Evolutionary conservation across 1,140 invertebrate genomes (phyloP), one percentile per base, ranked within the genome.

Genomic region (Colletes gigas): DNA sequence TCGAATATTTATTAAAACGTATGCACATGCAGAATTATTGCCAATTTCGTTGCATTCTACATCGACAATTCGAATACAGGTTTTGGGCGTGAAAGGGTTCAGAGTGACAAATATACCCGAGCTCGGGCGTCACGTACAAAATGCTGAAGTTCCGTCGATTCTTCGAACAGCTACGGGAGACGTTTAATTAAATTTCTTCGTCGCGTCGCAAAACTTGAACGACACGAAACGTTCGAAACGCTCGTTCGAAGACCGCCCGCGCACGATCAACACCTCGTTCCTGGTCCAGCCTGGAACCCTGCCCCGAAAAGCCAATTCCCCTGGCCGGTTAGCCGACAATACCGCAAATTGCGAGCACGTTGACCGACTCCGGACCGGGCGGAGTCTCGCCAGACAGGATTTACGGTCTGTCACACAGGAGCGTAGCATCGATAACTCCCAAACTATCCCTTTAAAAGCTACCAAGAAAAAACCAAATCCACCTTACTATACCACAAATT

Each of bases 291-390:
- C 12, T 3, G 14, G 39, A 44, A 50, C 50, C 47, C 6, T 30
- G 15, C 14, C 41, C 41, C 55, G 60, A 66, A 50, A 79, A 62
- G 67, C 15, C 52, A 59, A 67, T 59, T 67, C 44, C 52, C 15
- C 44, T 10, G 21, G 52, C 62, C 41, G 30, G 69, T 75, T 57
- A 30, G 17, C 62, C 54, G 15, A 75, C 55, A 65, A 75, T 75
- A n/a, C 63, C 71, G 63, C 63, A 80, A 77, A 75, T 80, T 66
- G 62, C 71, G 63, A 75, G 41, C 70, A 63, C 47, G 55, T 80
- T 75, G 57, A 50, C 63, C 66, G 3, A 21, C 17, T 41, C 44
- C 50, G 21, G 21, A n/a, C 60, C 41, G 39, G 54, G 50, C 30
- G 47, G 47, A 68, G 8, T 47, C 65, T 30, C 52, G 44, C 10